These are phyloP conservation scores for Calcarius lapponicus DNA, from an alignment of 2,797 vertebrate species.

Conservation along the genomic window DNA sequence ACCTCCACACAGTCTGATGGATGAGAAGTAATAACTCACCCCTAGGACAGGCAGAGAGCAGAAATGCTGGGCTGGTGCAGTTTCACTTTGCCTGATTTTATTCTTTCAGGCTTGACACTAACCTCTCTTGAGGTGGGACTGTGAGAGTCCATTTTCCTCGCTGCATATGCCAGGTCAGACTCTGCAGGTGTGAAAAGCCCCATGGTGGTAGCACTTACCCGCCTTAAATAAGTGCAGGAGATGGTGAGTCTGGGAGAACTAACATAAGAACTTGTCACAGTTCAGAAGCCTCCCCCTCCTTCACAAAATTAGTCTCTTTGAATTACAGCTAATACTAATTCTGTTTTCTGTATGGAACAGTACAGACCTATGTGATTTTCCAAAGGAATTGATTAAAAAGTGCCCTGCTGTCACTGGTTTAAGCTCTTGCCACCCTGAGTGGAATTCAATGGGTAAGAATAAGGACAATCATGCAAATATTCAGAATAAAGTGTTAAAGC, in stretches of 20 bases:
- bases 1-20: neutral
- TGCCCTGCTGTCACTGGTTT: neutral
- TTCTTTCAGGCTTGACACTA: neutral
- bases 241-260: neutral
- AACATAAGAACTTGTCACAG: neutral
- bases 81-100: neutral
- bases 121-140: neutral
- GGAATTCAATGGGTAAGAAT: neutral
- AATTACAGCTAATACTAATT: neutral
- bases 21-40: constrained; percentile 31
- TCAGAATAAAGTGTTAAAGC: constrained; percentile 8
- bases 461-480: constrained; percentile 1
- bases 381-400: constrained; percentile 13
- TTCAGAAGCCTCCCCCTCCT: neutral
- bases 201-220: neutral
- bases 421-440: neutral
- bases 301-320: neutral
- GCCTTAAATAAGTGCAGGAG: neutral
- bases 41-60: neutral
- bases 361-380: constrained; percentile 11
- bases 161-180: neutral
- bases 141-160: neutral
- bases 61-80: neutral
- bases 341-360: neutral
- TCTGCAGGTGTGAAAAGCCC: neutral